phyloP scores from a whole-genome alignment of 2,113 vertebrate genomes.

The Anguilla japonica region DNA sequence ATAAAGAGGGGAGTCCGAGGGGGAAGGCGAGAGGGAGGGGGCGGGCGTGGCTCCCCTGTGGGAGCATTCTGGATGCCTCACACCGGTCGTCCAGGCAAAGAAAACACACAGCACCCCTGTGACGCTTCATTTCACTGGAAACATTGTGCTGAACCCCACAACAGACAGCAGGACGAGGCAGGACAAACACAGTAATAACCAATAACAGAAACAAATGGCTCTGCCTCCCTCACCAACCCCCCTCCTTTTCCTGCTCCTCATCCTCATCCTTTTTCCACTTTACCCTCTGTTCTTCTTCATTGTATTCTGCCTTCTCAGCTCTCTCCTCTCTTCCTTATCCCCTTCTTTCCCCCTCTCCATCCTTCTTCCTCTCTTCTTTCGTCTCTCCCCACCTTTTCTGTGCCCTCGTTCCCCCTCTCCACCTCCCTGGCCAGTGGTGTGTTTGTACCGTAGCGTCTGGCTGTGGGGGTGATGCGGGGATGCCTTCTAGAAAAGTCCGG shows the following conservation, averaged over 20 bases:
- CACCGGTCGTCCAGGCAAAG: neutral
- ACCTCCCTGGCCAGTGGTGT: neutral
- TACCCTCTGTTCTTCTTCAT: neutral
- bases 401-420: too few relatives aligned
- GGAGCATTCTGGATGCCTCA: neutral
- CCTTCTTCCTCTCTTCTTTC: constrained; percentile 34
- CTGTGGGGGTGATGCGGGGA: constrained; percentile 12
- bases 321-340: too few relatives aligned
- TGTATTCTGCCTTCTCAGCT: neutral
- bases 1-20: neutral
- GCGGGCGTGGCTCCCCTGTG: neutral
- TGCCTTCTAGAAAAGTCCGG: neutral
- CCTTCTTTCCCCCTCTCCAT: constrained; percentile 38
- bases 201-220: neutral
- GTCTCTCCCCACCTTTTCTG: neutral
- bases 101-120: neutral
- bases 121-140: neutral
- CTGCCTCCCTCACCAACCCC: neutral
- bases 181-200: neutral
- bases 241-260: neutral
- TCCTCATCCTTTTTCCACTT: neutral
- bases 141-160: neutral
- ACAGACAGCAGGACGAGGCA: neutral
- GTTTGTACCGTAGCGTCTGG: neutral
- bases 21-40: neutral